Percentiles rank a stretch among this genome's conserved stretches.
phyloP scores from a whole-genome alignment of 2,888 invertebrate genomes.

The Caenorhabditis doughertyi region DNA sequence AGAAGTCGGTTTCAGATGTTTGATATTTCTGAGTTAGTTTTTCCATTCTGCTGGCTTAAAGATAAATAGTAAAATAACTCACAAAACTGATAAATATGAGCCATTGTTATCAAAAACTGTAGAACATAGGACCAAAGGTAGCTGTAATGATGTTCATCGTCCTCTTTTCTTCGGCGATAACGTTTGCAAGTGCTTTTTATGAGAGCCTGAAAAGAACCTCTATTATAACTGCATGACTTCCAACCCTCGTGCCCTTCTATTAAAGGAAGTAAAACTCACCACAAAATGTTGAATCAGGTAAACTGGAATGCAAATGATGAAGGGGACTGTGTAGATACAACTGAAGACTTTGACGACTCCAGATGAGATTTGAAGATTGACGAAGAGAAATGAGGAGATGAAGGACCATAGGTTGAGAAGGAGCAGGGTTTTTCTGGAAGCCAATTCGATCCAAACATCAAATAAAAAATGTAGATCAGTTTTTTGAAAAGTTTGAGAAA shows the following conservation, averaged over 20 bases:
- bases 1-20: too few relatives aligned
- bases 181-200: constrained; percentile 28
- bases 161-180: constrained; percentile 1
- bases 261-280: too few relatives aligned
- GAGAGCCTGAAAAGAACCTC: too few relatives aligned
- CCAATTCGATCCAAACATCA: too few relatives aligned
- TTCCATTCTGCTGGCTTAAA: too few relatives aligned
- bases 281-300: constrained; percentile 12
- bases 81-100: constrained; percentile 54
- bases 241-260: too few relatives aligned
- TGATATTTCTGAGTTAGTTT: too few relatives aligned
- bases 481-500: too few relatives aligned
- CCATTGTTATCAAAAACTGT: constrained; percentile 9
- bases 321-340: constrained; percentile 27
- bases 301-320: not conserved
- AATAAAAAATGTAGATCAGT: too few relatives aligned
- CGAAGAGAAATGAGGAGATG: constrained; percentile 18
- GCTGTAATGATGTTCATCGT: constrained; percentile 23
- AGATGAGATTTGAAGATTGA: constrained; percentile 30
- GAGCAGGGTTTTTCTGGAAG: constrained; percentile 33
- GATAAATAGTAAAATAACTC: not conserved
- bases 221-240: too few relatives aligned
- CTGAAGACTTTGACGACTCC: constrained; percentile 24
- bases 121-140: constrained; percentile 18
- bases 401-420: constrained; percentile 19